phyloP scores from a whole-genome alignment of 53 echinoderm and acorn worm species.

The Holothuria scabra region DNA sequence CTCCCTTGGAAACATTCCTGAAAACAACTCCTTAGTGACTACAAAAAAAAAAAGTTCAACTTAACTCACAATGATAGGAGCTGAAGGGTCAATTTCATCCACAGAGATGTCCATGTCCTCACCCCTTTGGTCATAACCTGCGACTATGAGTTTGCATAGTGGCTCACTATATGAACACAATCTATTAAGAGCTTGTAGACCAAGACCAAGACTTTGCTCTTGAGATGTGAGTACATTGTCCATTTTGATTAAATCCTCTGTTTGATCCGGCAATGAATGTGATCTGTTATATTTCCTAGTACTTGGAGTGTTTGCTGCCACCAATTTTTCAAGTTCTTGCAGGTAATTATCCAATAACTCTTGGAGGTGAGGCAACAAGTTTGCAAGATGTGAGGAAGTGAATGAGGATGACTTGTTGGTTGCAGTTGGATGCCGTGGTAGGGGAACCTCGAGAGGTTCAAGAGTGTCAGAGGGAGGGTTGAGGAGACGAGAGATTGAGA shows the following conservation, averaged over 20 bases:
- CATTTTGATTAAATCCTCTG: conserved; percentile 23
- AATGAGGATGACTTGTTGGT: not conserved
- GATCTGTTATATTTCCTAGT: conserved; percentile 8
- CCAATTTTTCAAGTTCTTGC: conserved; percentile 10
- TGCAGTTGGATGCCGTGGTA: not conserved
- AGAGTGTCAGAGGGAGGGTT: not conserved
- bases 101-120: conserved; percentile 55
- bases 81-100: conserved; percentile 92
- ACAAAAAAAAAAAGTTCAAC: too few relatives aligned
- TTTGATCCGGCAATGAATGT: conserved; percentile 45
- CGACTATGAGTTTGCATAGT: not conserved
- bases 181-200: not conserved
- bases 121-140: not conserved
- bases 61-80: conserved; percentile 75
- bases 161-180: not conserved
- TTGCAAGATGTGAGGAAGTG: conserved; percentile 7
- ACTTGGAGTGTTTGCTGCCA: conserved; percentile 16
- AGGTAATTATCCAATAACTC: not conserved
- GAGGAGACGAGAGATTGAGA: conserved; percentile 13
- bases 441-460: not conserved
- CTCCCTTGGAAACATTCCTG: too few relatives aligned
- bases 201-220: conserved; percentile 33
- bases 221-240: conserved; percentile 43
- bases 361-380: conserved; percentile 8
- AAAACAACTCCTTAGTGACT: too few relatives aligned